Percentiles rank a stretch among this genome's conserved stretches.
Conservation (phyloP, 2,113 vertebrate genomes). For the Labeo catla region DNA sequence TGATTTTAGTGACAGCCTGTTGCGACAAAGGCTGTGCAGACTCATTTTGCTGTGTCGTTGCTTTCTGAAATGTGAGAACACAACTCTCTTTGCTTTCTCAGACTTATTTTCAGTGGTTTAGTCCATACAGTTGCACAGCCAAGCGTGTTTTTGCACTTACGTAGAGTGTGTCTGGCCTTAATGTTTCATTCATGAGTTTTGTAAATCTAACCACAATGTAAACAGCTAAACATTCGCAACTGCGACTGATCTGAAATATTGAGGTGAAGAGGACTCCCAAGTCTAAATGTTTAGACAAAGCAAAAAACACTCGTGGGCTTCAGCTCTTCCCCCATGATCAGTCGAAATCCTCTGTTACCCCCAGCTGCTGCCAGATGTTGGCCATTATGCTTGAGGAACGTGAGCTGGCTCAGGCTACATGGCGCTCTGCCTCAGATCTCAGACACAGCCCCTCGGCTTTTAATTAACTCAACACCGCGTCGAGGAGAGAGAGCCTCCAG, state of each 20-base stretch:
- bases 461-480: slow-evolving; percentile 56
- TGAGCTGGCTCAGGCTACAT: slow-evolving; percentile 54
- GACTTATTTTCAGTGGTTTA: not conserved
- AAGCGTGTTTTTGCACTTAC: not conserved
- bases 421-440: slow-evolving; percentile 54
- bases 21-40: not conserved
- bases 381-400: slow-evolving; percentile 69
- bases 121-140: not conserved
- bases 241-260: slow-evolving; percentile 36
- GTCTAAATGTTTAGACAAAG: slow-evolving; percentile 55
- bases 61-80: not conserved
- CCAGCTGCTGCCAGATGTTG: slow-evolving; percentile 73
- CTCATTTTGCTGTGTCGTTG: not conserved
- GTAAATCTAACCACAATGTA: slow-evolving; percentile 6
- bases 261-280: slow-evolving; percentile 33
- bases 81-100: not conserved
- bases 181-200: slow-evolving; percentile 11
- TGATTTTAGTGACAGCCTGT: not conserved
- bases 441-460: slow-evolving; percentile 53
- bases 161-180: not conserved
- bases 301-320: slow-evolving; percentile 30
- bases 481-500: slow-evolving; percentile 42
- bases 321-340: slow-evolving; percentile 26
- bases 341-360: slow-evolving; percentile 38
- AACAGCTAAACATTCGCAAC: slow-evolving; percentile 18